A percentile compares a stretch with the other conserved stretches of the same genome.
Conservation (phyloP, 2,113 vertebrate species). For the Columba livia region DNA sequence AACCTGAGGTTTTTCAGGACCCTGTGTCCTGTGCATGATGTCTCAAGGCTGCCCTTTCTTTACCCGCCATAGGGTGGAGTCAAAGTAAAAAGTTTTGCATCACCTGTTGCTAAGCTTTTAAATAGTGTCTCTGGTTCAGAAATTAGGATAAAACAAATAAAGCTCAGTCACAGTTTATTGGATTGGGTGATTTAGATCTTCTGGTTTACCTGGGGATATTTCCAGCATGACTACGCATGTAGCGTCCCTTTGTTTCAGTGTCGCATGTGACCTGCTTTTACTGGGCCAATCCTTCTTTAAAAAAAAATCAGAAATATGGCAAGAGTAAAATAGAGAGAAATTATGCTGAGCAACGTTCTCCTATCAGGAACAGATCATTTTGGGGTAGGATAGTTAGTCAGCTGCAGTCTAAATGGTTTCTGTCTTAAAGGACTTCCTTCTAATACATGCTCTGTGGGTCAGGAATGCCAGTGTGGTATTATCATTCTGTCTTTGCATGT, state of each 20-base stretch:
- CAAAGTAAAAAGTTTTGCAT: neutral
- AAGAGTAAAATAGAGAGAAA: neutral
- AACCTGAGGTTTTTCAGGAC: neutral
- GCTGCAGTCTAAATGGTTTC: neutral
- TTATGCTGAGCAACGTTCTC: neutral
- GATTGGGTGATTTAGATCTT: neutral
- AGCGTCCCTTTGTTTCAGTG: neutral
- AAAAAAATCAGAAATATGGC: neutral
- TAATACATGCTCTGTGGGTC: constrained; percentile 51
- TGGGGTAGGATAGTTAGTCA: constrained; percentile 10
- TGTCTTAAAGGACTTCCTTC: constrained; percentile 63
- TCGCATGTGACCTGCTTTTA: neutral
- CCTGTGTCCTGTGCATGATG: neutral
- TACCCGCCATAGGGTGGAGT: neutral
- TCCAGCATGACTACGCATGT: neutral
- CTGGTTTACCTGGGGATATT: neutral
- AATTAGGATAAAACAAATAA: neutral
- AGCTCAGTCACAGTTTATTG: neutral
- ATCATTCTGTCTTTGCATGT: constrained; percentile 61
- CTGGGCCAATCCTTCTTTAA: neutral
- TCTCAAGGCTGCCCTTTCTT: neutral
- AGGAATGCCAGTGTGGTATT: constrained; percentile 59
- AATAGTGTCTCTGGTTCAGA: neutral
- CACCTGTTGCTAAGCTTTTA: neutral
- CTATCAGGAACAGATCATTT: neutral